phyloP scores from a whole-genome alignment of 1,140 invertebrate genomes.

The Lasaia peninsularis region DNA sequence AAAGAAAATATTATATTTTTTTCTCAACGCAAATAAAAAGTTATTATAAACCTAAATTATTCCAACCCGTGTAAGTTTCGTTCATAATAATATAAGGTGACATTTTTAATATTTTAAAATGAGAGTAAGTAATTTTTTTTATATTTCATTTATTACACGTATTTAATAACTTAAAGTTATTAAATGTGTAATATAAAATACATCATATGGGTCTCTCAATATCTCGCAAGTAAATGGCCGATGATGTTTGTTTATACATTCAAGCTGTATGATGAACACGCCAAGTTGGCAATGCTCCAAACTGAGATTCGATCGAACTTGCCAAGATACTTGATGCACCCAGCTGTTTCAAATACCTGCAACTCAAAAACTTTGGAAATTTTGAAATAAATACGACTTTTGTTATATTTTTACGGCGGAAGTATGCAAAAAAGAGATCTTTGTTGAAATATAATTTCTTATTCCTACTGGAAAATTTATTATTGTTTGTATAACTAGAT shows the following conservation, averaged over 20 bases:
- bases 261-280: constrained; percentile 31
- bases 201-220: not conserved
- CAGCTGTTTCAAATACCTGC: constrained; percentile 21
- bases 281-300: constrained; percentile 38
- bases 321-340: constrained; percentile 32
- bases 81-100: too few relatives aligned
- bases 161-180: not conserved
- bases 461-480: too few relatives aligned
- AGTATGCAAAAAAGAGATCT: too few relatives aligned
- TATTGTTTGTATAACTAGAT: too few relatives aligned
- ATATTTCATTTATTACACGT: not conserved
- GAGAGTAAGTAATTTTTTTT: not conserved
- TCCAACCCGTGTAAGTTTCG: too few relatives aligned
- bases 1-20: too few relatives aligned
- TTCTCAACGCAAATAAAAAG: too few relatives aligned
- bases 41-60: too few relatives aligned
- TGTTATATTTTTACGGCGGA: too few relatives aligned
- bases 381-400: not conserved
- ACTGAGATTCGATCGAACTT: constrained; percentile 28
- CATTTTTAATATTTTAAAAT: too few relatives aligned
- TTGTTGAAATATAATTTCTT: too few relatives aligned
- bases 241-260: constrained; percentile 44
- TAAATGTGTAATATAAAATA: not conserved
- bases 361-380: not conserved
- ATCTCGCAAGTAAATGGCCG: constrained; percentile 20